Base-by-base conservation (phyloP, 2,113 vertebrate genomes). In the Tachuris rubrigastra region DNA sequence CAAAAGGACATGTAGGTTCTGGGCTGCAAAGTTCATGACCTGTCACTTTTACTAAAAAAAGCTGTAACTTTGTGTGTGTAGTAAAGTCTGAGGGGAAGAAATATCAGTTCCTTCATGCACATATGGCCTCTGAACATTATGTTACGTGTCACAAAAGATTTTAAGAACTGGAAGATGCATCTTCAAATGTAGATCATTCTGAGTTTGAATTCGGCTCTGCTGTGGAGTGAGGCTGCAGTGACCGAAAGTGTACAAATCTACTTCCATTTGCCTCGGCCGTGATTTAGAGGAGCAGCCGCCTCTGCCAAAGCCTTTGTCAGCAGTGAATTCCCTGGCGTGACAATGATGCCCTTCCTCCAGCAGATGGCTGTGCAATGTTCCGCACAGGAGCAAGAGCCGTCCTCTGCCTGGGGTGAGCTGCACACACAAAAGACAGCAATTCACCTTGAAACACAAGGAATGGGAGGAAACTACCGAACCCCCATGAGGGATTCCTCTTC, bases 311-410 rank as follows among this genome's bases (percentile, higher is more conserved):
- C 52, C 58, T 0, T 55, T 50, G 71, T 49, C 55, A 52, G 55
- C 24, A 1, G 7, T 8, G 56, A 91, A 85, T 71, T 95, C 72
- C 91, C 46, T 41, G 4, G 11, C 14, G 8, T 16, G 37, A 87
- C 58, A 97, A 44, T 24, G 41, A 55, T 78, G 12, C 14, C 9
- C 3, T 83, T 90, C 96, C 89, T 90, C 97, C 97, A 97, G 97
- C 89, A 97, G 97, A 95, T 97, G 97, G 97, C 97, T 93, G 73
- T 95, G 91, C 93, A 79, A 63, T 79, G 89, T 85, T 90, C 95
- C 66, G 6, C 95, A 87, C 46, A 39, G 56, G 5, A 56, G 42
- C 1, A 10, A 82, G 75, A 2, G 10, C 93, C 83, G 19, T 63
- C 19, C 14, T n/a, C 49, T 44, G 5, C 1, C 0, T 21, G 59